Evolutionary conservation across 2,797 vertebrate genomes (phyloP), one percentile per base, ranked within the genome.

Genomic region (Margarornis squamiger): DNA sequence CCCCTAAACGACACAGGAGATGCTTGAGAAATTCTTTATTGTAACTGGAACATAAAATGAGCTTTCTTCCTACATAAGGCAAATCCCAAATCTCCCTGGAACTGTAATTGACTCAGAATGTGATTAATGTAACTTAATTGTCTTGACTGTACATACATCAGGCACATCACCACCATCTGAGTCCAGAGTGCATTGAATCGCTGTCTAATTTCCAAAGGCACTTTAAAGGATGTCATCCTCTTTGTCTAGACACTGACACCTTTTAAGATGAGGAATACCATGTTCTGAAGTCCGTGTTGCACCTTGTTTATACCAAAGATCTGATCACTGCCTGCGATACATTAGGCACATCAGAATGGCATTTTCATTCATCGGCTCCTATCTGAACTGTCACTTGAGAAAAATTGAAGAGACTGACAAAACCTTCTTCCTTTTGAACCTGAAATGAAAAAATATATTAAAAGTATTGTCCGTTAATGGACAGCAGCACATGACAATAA

Each of bases 61-160:
- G 93, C 77, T 87, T 95, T 90, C 89, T 97, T 89, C 77, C 92
- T 96, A 93, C 94, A 89, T 59, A 75, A 95, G 79, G 68, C 86
- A 96, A 96, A 95, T 88, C 93, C 92, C 91, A 93, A 95, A 96
- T 94, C 92, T 97, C 94, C 78, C 86, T 51, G 90, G 87, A 97
- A 92, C 87, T 74, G 85, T 96, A 97, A 97, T 97, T 97, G 97
- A 94, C 94, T 97, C 94, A 55, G 95, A 95, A 97, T 92, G 95
- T 97, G 97, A 97, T 97, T 97, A 97, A 96, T 96, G 92, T 96
- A 97, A 97, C 93, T 94, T 97, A 97, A 97, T 97, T 97, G 95
- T 97, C 97, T 93, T 89, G 96, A 94, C 95, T 97, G 97, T 97
- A 96, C 92, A 90, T 96, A 96, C 91, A 96, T 96, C 95, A 96